Base-by-base conservation (phyloP, 2,113 vertebrate genomes). In the Hoplias malabaricus region DNA sequence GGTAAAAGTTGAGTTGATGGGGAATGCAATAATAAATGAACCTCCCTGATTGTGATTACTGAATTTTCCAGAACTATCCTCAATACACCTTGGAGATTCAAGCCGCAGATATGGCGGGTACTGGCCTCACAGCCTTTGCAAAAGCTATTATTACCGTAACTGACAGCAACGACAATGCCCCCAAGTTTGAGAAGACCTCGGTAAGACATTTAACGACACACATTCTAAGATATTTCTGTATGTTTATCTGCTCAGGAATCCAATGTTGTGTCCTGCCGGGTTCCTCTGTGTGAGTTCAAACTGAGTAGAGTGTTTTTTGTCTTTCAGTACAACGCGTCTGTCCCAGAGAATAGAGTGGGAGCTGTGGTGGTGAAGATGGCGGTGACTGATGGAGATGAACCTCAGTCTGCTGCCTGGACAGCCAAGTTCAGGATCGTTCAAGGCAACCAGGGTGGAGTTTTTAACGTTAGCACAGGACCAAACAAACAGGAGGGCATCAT, bases 151-250 rank as follows among this genome's bases (percentile, higher is more conserved):
- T 98, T 36, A 90, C 88, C 0, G 87, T 98, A 81, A 86, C 79
- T 0, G 96, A 96, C 0, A 83, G 82, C 71, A 98, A 98, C 0
- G 96, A 97, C 87, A 94, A 96, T 1, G 27, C 89, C 33, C 96
- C 97, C 0, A 0, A 78, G 69, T 98, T 96, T 66, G 0, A 86
- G 2, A 82, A 92, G 0, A 0, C 0, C 9, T 1, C 0, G 80
- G 97, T 98, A 93, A 92, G 87, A 4, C 2, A 4, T 7, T 33
- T 31, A 16, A 62, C n/a, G n/a, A n/a, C n/a, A n/a, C n/a, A n/a
- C n/a, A n/a, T n/a, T n/a, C n/a, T n/a, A n/a, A n/a, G n/a, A n/a
- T n/a, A n/a, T n/a, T n/a, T n/a, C n/a, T n/a, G n/a, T n/a, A n/a
- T n/a, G 13, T 34, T 5, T 6, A 62, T 62, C n/a, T n/a, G n/a